These are phyloP conservation scores for Octodon degus DNA, from an alignment of 2,113 vertebrate genomes.

Conservation along the genomic window DNA sequence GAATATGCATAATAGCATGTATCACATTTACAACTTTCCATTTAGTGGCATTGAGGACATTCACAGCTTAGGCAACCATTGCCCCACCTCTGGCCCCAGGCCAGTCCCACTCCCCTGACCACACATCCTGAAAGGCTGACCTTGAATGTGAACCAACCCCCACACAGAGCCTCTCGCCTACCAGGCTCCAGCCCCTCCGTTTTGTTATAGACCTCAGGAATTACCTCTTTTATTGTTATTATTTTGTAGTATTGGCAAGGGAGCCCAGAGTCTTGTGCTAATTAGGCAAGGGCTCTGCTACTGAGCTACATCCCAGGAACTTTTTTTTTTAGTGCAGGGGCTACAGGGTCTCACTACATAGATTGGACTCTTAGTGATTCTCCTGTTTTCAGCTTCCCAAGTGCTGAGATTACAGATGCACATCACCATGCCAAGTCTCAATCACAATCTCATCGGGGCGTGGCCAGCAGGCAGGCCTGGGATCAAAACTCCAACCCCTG, in stretches of 20 bases:
- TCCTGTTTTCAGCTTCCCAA: too few species aligned
- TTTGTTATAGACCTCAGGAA: not conserved
- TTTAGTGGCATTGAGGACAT: not conserved
- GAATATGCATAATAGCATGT: not conserved
- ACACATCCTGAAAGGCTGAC: not conserved
- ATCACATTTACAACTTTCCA: not conserved
- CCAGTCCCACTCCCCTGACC: not conserved
- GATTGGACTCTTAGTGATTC: too few species aligned
- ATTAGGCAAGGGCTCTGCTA: too few species aligned
- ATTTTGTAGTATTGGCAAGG: not conserved
- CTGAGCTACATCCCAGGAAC: too few species aligned
- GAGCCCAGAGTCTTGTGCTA: not conserved
- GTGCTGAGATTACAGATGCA: too few species aligned
- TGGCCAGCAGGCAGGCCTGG: too few species aligned
- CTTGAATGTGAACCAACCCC: not conserved
- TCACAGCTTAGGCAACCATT: too few species aligned
- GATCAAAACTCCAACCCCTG: too few species aligned
- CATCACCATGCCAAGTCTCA: too few species aligned
- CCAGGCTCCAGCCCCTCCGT: not conserved
- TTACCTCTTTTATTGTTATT: not conserved
- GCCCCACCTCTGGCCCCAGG: not conserved
- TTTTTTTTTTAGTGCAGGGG: too few species aligned
- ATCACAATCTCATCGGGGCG: too few species aligned
- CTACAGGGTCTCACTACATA: too few species aligned
- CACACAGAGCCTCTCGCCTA: not conserved